These are phyloP conservation scores for Murina feae DNA, from an alignment of 2,113 vertebrate species.

Conservation along the genomic window DNA sequence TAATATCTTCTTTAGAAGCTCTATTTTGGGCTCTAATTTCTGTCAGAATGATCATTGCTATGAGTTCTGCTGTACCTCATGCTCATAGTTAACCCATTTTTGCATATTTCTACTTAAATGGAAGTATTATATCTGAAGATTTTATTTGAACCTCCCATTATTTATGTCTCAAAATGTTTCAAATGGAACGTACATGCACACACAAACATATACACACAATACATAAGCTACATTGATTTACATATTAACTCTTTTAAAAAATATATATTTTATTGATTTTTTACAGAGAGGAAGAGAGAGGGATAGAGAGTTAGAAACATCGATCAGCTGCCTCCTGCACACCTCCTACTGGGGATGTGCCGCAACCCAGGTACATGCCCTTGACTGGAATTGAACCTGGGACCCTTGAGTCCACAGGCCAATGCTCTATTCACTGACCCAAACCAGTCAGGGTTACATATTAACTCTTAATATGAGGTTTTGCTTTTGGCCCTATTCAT, in stretches of 20 bases:
- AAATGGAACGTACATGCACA: neutral
- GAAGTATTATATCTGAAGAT: neutral
- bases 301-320: no score
- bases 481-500: neutral
- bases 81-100: neutral
- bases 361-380: no score
- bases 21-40: neutral
- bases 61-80: neutral
- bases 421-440: no score
- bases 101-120: neutral
- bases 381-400: no score
- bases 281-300: no score
- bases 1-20: neutral
- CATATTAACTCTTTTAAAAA: neutral
- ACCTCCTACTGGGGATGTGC: no score
- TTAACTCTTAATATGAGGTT: neutral
- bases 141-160: neutral
- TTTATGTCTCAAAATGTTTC: neutral
- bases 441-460: no score
- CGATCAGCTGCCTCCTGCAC: no score
- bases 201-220: neutral
- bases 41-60: neutral
- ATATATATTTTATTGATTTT: no score
- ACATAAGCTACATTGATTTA: neutral
- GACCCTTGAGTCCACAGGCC: no score